Conservation (phyloP, 2,113 vertebrate species). For the Misgurnus anguillicaudatus region DNA sequence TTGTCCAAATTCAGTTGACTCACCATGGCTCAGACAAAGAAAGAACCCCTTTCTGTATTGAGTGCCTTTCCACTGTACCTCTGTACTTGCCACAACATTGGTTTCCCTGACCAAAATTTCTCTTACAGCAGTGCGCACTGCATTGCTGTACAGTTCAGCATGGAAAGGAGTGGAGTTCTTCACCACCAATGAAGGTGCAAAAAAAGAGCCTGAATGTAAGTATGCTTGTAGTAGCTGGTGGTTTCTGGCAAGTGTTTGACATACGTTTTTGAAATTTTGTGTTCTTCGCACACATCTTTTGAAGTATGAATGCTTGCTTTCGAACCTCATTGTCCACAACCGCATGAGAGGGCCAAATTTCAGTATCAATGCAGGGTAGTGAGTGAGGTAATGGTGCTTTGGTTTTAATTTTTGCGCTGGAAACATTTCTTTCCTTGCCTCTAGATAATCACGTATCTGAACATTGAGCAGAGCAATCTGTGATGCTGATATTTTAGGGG, state of each 20-base stretch:
- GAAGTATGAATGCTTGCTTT: slow-evolving; percentile 51
- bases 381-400: slow-evolving; percentile 49
- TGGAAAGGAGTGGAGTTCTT: slow-evolving; percentile 42
- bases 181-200: slow-evolving; percentile 25
- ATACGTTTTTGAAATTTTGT: slow-evolving; percentile 51
- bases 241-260: slow-evolving; percentile 42
- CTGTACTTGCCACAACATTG: slow-evolving; percentile 14
- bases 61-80: slow-evolving; percentile 38
- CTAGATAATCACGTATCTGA: slow-evolving; percentile 41
- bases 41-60: slow-evolving; percentile 43
- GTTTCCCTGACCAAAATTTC: not conserved
- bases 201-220: slow-evolving; percentile 31
- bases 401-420: slow-evolving; percentile 35
- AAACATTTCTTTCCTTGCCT: slow-evolving; percentile 51
- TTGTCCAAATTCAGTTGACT: slow-evolving; percentile 40
- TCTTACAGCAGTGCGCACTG: slow-evolving; percentile 39
- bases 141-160: slow-evolving; percentile 38
- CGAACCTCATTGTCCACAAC: slow-evolving; percentile 49
- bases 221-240: slow-evolving; percentile 46
- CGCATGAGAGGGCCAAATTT: slow-evolving; percentile 39
- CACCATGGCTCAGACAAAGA: slow-evolving; percentile 18
- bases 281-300: slow-evolving; percentile 45
- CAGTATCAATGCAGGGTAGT: slow-evolving; percentile 48
- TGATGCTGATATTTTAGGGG: slow-evolving; percentile 28
- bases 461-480: slow-evolving; percentile 45